Conservation (phyloP, 2,113 vertebrate species). For the Chelonoidis abingdonii region DNA sequence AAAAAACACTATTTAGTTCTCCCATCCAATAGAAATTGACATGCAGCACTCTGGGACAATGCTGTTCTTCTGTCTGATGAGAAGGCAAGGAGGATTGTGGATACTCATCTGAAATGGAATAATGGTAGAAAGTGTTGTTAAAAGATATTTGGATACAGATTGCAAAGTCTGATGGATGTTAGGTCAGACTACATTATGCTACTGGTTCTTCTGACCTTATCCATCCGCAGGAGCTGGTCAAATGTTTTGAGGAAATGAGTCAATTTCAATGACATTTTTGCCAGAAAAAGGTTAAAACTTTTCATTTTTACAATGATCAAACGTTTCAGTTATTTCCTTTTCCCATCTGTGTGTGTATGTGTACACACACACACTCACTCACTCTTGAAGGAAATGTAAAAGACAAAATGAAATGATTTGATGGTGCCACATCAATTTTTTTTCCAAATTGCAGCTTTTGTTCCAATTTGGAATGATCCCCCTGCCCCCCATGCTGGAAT, state of each 20-base stretch:
- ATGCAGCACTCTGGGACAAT: neutral
- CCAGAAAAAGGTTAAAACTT: neutral
- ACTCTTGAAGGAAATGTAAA: neutral
- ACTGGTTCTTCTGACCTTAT: neutral
- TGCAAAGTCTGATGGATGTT: constrained; percentile 40
- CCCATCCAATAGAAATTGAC: neutral
- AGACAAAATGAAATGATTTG: neutral
- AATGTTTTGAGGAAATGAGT: neutral
- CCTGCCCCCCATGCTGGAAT: neutral
- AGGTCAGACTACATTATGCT: neutral
- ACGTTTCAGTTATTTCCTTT: neutral
- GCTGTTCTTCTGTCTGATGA: neutral
- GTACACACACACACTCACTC: too few species aligned
- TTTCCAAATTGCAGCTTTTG: fast-evolving
- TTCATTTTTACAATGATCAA: neutral
- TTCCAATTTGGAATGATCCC: neutral
- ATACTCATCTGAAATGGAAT: constrained; percentile 7
- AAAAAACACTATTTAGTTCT: constrained; percentile 22
- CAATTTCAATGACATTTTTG: neutral
- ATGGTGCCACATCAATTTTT: neutral
- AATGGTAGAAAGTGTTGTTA: neutral
- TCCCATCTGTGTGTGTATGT: neutral
- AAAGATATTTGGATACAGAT: neutral
- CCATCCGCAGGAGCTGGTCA: constrained; percentile 26
- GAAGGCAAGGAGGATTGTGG: neutral